phyloP scores from a whole-genome alignment of 2,888 invertebrate species.

The Sinelater perroti region DNA sequence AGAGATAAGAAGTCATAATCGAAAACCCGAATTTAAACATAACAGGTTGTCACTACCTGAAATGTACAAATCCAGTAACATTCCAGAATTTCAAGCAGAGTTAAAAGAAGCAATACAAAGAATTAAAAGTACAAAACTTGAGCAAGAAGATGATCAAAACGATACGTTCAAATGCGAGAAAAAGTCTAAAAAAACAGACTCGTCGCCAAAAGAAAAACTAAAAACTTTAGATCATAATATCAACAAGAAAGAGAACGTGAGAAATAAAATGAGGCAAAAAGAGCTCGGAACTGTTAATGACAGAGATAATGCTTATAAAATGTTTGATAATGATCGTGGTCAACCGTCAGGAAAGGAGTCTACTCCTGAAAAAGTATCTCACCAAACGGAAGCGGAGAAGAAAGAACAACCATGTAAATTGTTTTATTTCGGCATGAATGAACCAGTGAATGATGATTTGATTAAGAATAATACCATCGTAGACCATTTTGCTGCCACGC shows the following conservation, averaged over 20 bases:
- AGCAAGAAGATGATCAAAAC: slow-evolving; percentile 49
- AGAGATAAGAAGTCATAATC: slow-evolving; percentile 24
- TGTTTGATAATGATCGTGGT: slow-evolving; percentile 59
- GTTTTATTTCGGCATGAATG: slow-evolving; percentile 85
- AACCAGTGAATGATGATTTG: slow-evolving; percentile 45
- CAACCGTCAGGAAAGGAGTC: slow-evolving; percentile 72
- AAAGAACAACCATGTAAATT: slow-evolving; percentile 62
- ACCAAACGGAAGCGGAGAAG: slow-evolving; percentile 50
- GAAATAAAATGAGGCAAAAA: slow-evolving; percentile 63
- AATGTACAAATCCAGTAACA: slow-evolving; percentile 60
- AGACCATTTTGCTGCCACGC: slow-evolving; percentile 44
- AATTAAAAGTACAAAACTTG: slow-evolving; percentile 47
- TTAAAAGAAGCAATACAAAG: slow-evolving; percentile 59
- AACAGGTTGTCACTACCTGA: slow-evolving; percentile 55
- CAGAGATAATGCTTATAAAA: slow-evolving; percentile 52
- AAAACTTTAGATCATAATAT: slow-evolving; percentile 59
- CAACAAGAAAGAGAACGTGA: slow-evolving; percentile 62
- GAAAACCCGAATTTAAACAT: slow-evolving; percentile 25
- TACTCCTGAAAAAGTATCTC: slow-evolving; percentile 68
- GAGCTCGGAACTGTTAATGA: slow-evolving; percentile 64
- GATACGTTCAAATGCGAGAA: slow-evolving; percentile 5
- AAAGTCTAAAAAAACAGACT: slow-evolving; percentile 55
- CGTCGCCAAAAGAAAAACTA: slow-evolving; percentile 63
- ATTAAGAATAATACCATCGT: slow-evolving; percentile 32
- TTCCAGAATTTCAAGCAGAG: slow-evolving; percentile 66